A percentile compares a stretch with the other conserved stretches of the same genome.
Conservation (phyloP, 2,888 invertebrate genomes). For the Pycnomerus fuliginosus region DNA sequence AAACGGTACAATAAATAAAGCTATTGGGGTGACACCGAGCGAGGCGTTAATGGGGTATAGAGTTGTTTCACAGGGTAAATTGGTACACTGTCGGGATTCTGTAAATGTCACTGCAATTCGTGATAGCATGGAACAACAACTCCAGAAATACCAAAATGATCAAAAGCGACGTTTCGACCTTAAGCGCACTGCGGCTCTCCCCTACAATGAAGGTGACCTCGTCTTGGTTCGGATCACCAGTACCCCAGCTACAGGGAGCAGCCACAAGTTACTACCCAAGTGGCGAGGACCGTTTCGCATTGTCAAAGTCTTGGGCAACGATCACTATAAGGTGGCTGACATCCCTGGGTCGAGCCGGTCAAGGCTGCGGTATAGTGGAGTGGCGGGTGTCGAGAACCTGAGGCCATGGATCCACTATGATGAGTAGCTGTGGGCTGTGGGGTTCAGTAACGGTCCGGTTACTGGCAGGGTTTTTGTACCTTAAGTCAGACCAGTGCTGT, state of each 20-base stretch:
- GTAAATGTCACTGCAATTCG: constrained; percentile 15
- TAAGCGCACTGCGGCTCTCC: not conserved
- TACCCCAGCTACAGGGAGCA: constrained; percentile 13
- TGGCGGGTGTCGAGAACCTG: not conserved
- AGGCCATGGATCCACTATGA: constrained; percentile 3
- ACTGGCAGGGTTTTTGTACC: no score
- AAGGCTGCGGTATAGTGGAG: not conserved
- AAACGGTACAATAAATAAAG: constrained; percentile 9
- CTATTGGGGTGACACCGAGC: not conserved
- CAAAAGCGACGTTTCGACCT: constrained; percentile 17
- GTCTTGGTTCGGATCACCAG: constrained; percentile 14
- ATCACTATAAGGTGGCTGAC: constrained; percentile 1
- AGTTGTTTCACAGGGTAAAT: not conserved
- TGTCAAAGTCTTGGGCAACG: not conserved
- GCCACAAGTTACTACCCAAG: constrained; percentile 19
- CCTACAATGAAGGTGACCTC: constrained; percentile 17
- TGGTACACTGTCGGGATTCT: not conserved
- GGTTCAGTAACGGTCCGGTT: no score
- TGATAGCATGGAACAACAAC: constrained; percentile 2
- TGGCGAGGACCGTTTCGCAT: constrained; percentile 22
- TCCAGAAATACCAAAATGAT: constrained; percentile 6
- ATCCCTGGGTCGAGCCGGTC: not conserved
- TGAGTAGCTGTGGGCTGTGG: no score
- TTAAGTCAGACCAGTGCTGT: no score
- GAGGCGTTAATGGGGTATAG: not conserved